Percentiles rank a stretch among this genome's conserved stretches.
Conservation (phyloP, 2,113 vertebrate species). For the Platysteira castanea region DNA sequence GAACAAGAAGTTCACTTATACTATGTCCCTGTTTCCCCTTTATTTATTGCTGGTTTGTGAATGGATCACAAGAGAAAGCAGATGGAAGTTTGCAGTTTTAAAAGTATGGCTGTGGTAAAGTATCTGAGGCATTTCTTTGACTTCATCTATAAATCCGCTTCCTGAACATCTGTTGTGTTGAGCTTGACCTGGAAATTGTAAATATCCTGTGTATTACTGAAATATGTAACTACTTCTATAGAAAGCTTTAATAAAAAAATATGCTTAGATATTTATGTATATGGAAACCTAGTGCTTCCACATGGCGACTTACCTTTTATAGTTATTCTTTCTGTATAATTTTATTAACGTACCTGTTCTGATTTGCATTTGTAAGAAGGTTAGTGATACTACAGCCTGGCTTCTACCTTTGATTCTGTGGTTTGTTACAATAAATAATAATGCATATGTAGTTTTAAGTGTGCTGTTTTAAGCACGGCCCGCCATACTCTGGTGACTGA, state of each 20-base stretch:
- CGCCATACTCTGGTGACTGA: neutral
- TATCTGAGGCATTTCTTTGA: constrained; percentile 49
- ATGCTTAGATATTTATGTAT: neutral
- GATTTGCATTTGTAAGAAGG: neutral
- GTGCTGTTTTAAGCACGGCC: neutral
- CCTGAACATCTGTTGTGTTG: constrained; percentile 58
- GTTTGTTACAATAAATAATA: neutral
- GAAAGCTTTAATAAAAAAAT: constrained; percentile 7
- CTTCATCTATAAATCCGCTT: constrained; percentile 49
- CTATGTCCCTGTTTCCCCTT: neutral
- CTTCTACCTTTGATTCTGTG: neutral
- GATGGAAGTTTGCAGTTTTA: neutral
- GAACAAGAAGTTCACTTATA: neutral
- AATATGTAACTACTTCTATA: constrained; percentile 41
- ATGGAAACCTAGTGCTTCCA: neutral
- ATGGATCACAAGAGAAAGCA: constrained; percentile 9
- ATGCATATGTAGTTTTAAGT: neutral
- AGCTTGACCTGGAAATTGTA: constrained; percentile 59
- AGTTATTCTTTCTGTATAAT: neutral
- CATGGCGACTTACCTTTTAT: neutral
- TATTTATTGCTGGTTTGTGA: neutral
- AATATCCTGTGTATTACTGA: constrained; percentile 60
- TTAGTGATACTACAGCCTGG: neutral
- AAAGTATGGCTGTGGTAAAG: neutral
- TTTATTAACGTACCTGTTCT: neutral